These are phyloP conservation scores for Agriotes lineatus DNA, from an alignment of 2,888 invertebrate species.

Conservation along the genomic window DNA sequence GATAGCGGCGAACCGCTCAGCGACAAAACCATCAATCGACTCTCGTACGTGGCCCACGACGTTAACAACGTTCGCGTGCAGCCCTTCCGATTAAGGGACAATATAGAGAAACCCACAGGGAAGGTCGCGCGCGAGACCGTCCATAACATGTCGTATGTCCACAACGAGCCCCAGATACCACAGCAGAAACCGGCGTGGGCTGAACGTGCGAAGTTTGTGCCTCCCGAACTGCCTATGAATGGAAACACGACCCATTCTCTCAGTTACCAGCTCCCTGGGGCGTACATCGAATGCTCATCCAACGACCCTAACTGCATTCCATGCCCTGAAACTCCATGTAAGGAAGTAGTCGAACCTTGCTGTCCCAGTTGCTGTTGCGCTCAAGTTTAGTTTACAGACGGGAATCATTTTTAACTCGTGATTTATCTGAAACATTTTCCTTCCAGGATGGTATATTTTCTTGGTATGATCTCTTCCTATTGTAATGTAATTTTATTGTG, in stretches of 20 bases:
- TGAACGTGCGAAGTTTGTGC: not conserved
- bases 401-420: too few species aligned
- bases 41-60: conserved; percentile 49
- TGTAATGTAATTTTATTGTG: too few species aligned
- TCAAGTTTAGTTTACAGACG: too few species aligned
- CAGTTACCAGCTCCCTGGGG: conserved; percentile 69
- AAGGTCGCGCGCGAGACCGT: conserved; percentile 68
- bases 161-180: conserved; percentile 60
- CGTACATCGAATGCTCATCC: not conserved
- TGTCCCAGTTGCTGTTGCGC: conserved; percentile 18
- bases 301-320: conserved; percentile 32
- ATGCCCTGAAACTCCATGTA: conserved; percentile 48
- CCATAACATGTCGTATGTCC: conserved; percentile 69
- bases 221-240: conserved; percentile 61
- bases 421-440: too few species aligned
- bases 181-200: conserved; percentile 41
- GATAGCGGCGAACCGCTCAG: conserved; percentile 64
- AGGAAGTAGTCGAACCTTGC: not conserved
- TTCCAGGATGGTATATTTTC: too few species aligned
- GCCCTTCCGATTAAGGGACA: not conserved
- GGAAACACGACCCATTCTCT: conserved; percentile 69
- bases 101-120: not conserved
- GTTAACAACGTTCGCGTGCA: conserved; percentile 54
- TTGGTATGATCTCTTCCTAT: too few species aligned
- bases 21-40: conserved; percentile 30